phyloP scores from a whole-genome alignment of 2,113 vertebrate species.

The Zapus hudsonius region DNA sequence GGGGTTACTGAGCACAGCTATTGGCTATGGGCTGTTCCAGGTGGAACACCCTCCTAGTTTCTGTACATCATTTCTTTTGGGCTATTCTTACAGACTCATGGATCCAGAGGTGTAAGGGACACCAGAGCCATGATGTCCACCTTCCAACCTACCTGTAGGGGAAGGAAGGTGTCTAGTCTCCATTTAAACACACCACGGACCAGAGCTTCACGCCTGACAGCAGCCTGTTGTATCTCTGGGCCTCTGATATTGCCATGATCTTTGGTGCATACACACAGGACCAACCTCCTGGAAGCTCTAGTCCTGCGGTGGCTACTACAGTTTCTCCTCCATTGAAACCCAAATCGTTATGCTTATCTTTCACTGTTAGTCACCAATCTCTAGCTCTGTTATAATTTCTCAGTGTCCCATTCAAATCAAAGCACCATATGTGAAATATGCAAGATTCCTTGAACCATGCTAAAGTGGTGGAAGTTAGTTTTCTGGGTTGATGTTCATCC shows the following conservation, averaged over 20 bases:
- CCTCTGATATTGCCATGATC: not conserved
- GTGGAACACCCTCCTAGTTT: not conserved
- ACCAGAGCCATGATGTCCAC: too few relatives aligned
- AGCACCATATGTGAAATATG: not conserved
- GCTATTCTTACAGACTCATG: not conserved
- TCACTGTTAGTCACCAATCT: not conserved
- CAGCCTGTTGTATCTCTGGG: not conserved
- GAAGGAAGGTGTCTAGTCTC: not conserved
- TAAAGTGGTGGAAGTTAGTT: not conserved
- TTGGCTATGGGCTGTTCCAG: not conserved
- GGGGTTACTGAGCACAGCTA: rapidly evolving
- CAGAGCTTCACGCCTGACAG: not conserved
- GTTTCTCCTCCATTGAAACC: not conserved
- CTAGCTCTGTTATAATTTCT: not conserved
- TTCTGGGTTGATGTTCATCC: too few relatives aligned
- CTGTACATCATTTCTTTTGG: not conserved
- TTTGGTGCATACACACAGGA: not conserved
- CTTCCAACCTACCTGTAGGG: not conserved
- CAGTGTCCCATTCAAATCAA: not conserved
- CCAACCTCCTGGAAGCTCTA: not conserved
- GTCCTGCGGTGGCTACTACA: not conserved
- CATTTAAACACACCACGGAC: not conserved
- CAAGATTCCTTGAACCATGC: not conserved
- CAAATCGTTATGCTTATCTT: not conserved
- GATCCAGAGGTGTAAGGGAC: not conserved